phyloP scores from a whole-genome alignment of 2,888 invertebrate genomes.

The Fragum whitleyi region DNA sequence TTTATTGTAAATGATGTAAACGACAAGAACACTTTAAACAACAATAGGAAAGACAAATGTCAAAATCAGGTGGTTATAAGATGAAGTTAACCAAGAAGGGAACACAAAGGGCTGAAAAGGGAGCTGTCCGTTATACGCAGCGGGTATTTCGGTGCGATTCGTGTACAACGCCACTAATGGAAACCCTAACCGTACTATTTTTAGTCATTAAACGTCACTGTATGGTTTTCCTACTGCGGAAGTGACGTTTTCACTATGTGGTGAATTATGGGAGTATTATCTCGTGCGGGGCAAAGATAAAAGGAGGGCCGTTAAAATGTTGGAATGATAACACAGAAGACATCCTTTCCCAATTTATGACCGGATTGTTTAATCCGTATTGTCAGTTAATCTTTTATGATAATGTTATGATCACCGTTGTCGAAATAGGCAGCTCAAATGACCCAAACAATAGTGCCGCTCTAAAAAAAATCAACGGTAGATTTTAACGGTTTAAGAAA shows the following conservation, averaged over 20 bases:
- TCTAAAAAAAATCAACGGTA: too few species aligned
- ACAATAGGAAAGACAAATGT: slow-evolving; percentile 23
- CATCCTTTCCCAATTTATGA: slow-evolving; percentile 3
- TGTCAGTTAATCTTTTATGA: slow-evolving; percentile 20
- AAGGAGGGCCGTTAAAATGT: slow-evolving; percentile 13
- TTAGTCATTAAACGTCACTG: slow-evolving; percentile 32
- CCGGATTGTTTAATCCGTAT: slow-evolving; percentile 10
- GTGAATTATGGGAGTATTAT: slow-evolving; percentile 29
- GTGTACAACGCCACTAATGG: background rate
- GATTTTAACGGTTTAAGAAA: too few species aligned
- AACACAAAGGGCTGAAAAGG: slow-evolving; percentile 18
- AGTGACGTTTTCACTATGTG: slow-evolving; percentile 32
- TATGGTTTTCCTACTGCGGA: slow-evolving; percentile 24
- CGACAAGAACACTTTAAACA: background rate
- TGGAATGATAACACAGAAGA: slow-evolving; percentile 4
- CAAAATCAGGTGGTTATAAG: slow-evolving; percentile 19
- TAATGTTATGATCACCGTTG: background rate
- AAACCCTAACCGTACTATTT: slow-evolving; percentile 24
- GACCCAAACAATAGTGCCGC: too few species aligned
- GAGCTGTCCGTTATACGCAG: slow-evolving; percentile 14
- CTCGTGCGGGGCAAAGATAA: slow-evolving; percentile 22
- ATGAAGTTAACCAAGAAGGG: background rate
- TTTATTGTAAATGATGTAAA: background rate
- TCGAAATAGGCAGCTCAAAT: background rate
- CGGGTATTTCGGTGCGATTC: background rate